Percentiles rank a stretch among this genome's conserved stretches.
phyloP scores from a whole-genome alignment of 2,888 invertebrate species.

The Scaptomyza caliginosa region DNA sequence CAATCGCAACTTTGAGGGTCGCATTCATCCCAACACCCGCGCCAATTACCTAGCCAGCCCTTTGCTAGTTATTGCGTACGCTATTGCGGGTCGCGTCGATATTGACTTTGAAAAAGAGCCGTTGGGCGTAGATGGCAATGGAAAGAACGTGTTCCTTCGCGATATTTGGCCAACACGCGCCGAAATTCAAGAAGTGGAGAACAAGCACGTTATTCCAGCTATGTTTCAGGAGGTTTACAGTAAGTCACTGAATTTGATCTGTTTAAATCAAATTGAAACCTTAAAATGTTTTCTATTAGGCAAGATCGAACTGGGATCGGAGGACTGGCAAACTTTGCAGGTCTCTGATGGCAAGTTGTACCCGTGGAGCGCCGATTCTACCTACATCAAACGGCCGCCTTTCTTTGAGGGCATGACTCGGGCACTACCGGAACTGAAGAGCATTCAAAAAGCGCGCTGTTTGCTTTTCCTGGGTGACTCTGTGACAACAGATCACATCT shows the following conservation, averaged over 20 bases:
- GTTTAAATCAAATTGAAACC: not conserved
- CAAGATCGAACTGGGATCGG: slow-evolving; percentile 94
- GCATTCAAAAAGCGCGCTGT: slow-evolving; percentile 90
- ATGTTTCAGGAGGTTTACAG: slow-evolving; percentile 94
- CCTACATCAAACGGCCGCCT: slow-evolving; percentile 98
- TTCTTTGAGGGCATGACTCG: slow-evolving; percentile 94
- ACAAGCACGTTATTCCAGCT: slow-evolving; percentile 94
- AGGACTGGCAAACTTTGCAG: slow-evolving; percentile 92
- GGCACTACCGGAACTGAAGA: slow-evolving; percentile 85
- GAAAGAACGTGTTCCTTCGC: slow-evolving; percentile 91
- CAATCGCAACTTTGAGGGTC: slow-evolving; percentile 98
- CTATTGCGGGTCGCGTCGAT: slow-evolving; percentile 96
- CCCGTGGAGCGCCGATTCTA: slow-evolving; percentile 95
- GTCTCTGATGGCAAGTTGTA: slow-evolving; percentile 93
- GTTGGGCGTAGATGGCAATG: slow-evolving; percentile 87
- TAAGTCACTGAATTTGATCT: slow-evolving; percentile 46
- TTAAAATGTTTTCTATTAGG: slow-evolving; percentile 50
- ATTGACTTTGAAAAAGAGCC: slow-evolving; percentile 97
- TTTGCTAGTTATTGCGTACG: slow-evolving; percentile 97
- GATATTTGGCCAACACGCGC: slow-evolving; percentile 98
- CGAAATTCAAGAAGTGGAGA: slow-evolving; percentile 95
- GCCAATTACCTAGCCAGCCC: slow-evolving; percentile 99
- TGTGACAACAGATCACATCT: slow-evolving; percentile 99
- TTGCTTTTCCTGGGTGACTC: slow-evolving; percentile 96
- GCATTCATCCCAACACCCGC: slow-evolving; percentile 97